Base-by-base conservation (phyloP, 2,113 vertebrate species). In the Carettochelys insculpta region DNA sequence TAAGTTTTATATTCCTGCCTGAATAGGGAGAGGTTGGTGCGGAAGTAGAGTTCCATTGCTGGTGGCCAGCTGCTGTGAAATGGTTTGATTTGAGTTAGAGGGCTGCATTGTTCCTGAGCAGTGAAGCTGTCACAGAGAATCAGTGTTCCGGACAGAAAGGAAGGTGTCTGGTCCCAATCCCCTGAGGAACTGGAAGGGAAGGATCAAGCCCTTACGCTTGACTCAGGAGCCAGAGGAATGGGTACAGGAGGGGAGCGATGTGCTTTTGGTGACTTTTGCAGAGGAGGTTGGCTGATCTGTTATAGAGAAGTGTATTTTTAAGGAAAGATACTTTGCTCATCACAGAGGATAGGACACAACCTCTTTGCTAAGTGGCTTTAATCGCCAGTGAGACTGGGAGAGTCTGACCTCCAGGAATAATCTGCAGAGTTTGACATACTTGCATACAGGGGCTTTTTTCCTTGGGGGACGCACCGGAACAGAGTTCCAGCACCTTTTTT, bases 231-330 rank as follows among this genome's bases (percentile, higher is more conserved):
- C 53, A 8, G 68, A 90, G 88, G 71, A 92, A 89, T 89, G 91
- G 95, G 88, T n/a, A 95, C 82, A 90, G 80, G 82, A 85, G 86
- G 77, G 90, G 91, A 79, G 2, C 77, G 91, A 92, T 96, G 92
- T 89, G 81, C 92, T 92, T 87, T 81, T 94, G 89, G 68, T 96
- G 94, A 94, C 94, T 95, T 92, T 85, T 96, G 93, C 93, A 92
- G 90, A 95, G 94, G 87, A 94, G 93, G 96, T 97, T 91, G 93
- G 95, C 94, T 95, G 94, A 94, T 95, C 88, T 80, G 95, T 85
- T 92, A 61, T 87, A 89, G 90, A 84, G 48, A 0, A 95, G 86
- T 96, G 95, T 96, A 95, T 95, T 95, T 95, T 97, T 94, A 86
- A 76, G 92, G 87, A 90, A 86, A 95, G 95, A 94, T 89, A 94